phyloP scores from a whole-genome alignment of 2,113 vertebrate genomes.

The Gila orcuttii region DNA sequence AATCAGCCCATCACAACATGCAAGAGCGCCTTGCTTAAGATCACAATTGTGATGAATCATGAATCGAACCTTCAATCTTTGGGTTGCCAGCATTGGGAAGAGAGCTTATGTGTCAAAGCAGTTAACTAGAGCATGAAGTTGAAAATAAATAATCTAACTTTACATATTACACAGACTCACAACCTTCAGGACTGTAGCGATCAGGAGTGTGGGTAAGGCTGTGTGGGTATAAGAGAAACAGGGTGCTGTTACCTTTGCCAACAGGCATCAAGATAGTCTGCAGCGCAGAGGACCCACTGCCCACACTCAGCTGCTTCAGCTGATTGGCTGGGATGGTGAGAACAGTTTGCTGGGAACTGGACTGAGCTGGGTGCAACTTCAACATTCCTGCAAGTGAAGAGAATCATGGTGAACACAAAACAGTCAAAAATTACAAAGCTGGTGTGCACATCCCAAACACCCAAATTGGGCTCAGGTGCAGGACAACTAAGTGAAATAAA shows the following conservation, averaged over 20 bases:
- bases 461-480: too few species aligned
- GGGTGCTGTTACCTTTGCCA: slow-evolving; percentile 82
- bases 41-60: neutral
- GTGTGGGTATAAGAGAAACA: neutral
- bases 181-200: neutral
- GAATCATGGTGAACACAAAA: neutral
- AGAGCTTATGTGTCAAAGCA: neutral
- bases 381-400: slow-evolving; percentile 81
- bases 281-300: slow-evolving; percentile 79
- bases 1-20: neutral
- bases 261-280: slow-evolving; percentile 94
- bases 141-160: neutral
- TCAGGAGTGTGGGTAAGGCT: neutral
- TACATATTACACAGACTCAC: neutral
- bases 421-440: too few species aligned
- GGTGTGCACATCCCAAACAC: too few species aligned
- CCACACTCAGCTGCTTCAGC: slow-evolving; percentile 89
- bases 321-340: slow-evolving; percentile 92
- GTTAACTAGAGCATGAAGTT: neutral
- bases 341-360: slow-evolving; percentile 89
- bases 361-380: slow-evolving; percentile 90
- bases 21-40: neutral
- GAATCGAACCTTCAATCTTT: neutral
- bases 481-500: too few species aligned
- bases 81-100: neutral